Evolutionary conservation across 2,888 invertebrate species (phyloP).

Genomic region (Pardosa pseudoannulata): DNA sequence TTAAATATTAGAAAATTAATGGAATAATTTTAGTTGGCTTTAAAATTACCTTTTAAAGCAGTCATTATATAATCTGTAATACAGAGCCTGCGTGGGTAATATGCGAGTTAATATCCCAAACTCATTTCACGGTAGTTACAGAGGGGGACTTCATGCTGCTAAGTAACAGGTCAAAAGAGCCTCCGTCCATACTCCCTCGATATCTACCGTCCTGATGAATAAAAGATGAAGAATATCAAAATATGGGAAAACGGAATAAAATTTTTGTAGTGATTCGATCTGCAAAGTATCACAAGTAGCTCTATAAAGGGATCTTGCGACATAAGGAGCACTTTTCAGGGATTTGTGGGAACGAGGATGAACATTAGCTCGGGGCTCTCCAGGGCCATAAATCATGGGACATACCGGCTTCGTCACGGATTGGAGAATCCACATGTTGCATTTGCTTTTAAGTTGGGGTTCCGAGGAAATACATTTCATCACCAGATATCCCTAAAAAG

Average conservation of each 20-base stretch:
- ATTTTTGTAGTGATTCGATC: neutral
- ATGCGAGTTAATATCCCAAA: no score
- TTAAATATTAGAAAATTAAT: no score
- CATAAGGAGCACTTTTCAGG: slow-evolving; percentile 16
- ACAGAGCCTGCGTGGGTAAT: no score
- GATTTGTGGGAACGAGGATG: slow-evolving; percentile 10
- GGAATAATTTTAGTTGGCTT: no score
- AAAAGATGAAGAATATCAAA: slow-evolving; percentile 14
- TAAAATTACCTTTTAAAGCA: no score
- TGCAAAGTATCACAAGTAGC: neutral
- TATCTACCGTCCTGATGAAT: slow-evolving; percentile 1
- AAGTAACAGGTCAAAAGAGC: no score
- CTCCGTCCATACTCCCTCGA: neutral
- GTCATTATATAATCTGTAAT: no score
- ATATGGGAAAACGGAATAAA: slow-evolving; percentile 14
- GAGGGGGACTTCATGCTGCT: no score
- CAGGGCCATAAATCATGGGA: slow-evolving; percentile 10
- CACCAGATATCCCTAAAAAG: no score
- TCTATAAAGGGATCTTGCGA: neutral
- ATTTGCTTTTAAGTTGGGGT: neutral
- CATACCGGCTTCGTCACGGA: slow-evolving; percentile 25
- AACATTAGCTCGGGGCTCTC: neutral
- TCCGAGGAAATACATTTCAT: neutral
- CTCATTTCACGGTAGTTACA: no score
- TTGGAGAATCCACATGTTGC: slow-evolving; percentile 39